Evolutionary conservation across 2,888 invertebrate species (phyloP), one percentile per base, ranked within the genome.

Genomic region (Brachylomia viminalis): DNA sequence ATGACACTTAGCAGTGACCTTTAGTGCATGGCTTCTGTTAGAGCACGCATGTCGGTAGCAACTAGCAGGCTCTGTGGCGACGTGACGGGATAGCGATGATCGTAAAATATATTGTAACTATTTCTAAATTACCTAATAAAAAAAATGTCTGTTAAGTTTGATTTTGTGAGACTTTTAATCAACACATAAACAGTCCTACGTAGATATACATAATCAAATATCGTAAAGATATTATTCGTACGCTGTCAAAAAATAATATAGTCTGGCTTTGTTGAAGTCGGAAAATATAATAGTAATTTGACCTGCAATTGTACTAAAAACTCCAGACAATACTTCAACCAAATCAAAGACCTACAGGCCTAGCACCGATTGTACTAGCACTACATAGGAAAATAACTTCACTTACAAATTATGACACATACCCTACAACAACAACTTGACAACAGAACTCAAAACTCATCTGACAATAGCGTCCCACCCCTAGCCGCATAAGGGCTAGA

Each of bases 401-500:
- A 30, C 17, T 20, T 49, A 49, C 49, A 49, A 49, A 49, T 49
- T 49, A 1, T 8, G 20, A 49, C 8, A 27, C 20, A 54, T 10
- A 17, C 13, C 2, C 5, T 33, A 45, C 1, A 74, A 45, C 23
- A 47, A 30, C 38, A 27, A n/a, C 17, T 45, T 3, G 8, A n/a
- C n/a, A n/a, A 11, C 45, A 38, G 45, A 71, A 71, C 13, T 33
- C 30, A 45, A 61, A 56, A 52, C 10, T 20, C 17, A 45, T 72
- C 59, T 33, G 2, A 23, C 52, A 47, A 47, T 33, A 54, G 61
- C 38, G 17, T 66, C 62, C 33, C 72, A 72, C 58, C 73, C 70
- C 78, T 75, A 58, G 42, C 70, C 23, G 45, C 54, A 45, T 70
- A 82, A 82, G 82, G 78, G 69, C 70, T 82, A 70, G 65, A 83